These are phyloP conservation scores for Meloidogyne exigua DNA, from an alignment of 1,140 invertebrate species.

Conservation along the genomic window DNA sequence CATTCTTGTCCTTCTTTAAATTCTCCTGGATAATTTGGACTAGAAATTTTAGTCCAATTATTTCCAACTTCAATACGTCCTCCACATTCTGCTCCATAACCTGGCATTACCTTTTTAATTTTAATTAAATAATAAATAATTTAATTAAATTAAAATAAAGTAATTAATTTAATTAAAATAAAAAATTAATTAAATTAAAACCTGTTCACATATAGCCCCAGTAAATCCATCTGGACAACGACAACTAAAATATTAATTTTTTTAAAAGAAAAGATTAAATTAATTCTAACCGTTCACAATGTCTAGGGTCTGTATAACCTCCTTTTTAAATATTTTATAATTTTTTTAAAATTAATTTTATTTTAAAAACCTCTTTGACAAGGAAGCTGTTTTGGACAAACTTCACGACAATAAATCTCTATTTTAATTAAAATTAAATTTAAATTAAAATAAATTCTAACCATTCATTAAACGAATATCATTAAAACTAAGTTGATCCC, in stretches of 20 bases:
- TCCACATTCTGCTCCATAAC: slow-evolving; percentile 60
- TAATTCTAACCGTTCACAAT: slow-evolving; percentile 47
- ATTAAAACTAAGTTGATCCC: slow-evolving; percentile 63
- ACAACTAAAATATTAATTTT: slow-evolving; percentile 41
- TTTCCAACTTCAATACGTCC: slow-evolving; percentile 46
- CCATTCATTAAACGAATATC: slow-evolving; percentile 46
- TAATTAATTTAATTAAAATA: slow-evolving; percentile 16
- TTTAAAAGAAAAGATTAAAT: not conserved
- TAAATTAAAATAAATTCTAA: not conserved
- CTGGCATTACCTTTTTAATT: slow-evolving; percentile 59
- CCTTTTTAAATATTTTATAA: slow-evolving; percentile 12
- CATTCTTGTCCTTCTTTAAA: slow-evolving; percentile 63
- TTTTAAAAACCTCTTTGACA: slow-evolving; percentile 50
- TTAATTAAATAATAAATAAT: slow-evolving; percentile 14
- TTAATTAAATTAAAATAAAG: not conserved
- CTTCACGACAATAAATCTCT: slow-evolving; percentile 56
- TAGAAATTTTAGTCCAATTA: slow-evolving; percentile 50
- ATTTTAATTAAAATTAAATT: not conserved
- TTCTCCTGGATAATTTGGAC: slow-evolving; percentile 57
- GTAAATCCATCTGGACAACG: slow-evolving; percentile 63
- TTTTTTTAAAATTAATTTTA: not conserved
- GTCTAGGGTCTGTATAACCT: slow-evolving; percentile 61
- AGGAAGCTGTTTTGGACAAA: slow-evolving; percentile 55
- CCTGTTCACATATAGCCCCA: slow-evolving; percentile 40
- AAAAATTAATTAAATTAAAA: not conserved